Evolutionary conservation across 2,888 invertebrate genomes (phyloP).

Genomic region (Eupithecia subfuscata): DNA sequence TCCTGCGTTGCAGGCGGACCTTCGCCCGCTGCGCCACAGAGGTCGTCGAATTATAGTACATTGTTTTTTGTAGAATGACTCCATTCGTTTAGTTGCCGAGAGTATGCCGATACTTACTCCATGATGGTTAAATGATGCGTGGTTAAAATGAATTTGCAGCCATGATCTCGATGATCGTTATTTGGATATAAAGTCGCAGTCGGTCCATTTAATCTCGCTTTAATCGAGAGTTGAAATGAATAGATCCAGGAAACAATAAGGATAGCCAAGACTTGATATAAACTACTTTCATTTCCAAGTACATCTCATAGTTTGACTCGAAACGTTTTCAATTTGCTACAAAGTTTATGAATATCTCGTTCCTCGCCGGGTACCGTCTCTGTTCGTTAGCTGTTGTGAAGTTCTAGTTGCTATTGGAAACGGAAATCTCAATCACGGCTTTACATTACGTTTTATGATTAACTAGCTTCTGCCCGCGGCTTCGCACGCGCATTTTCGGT

Average conservation of each 20-base stretch:
- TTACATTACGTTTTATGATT: conserved; percentile 15
- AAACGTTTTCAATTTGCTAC: background rate
- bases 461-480: no score
- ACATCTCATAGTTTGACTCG: background rate
- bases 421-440: conserved; percentile 41
- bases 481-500: no score
- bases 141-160: no score
- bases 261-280: background rate
- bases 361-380: background rate
- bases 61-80: background rate
- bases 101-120: background rate
- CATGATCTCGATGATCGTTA: no score
- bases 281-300: background rate
- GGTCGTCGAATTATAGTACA: no score
- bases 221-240: background rate
- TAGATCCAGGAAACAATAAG: background rate
- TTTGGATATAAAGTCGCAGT: background rate
- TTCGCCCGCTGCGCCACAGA: no score
- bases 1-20: no score
- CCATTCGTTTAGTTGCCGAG: background rate
- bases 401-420: conserved; percentile 41
- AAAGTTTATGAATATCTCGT: conserved; percentile 10
- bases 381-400: conserved; percentile 37
- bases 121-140: no score
- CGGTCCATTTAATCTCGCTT: background rate